Conservation (phyloP, 2,113 vertebrate genomes). For the Odocoileus virginianus region DNA sequence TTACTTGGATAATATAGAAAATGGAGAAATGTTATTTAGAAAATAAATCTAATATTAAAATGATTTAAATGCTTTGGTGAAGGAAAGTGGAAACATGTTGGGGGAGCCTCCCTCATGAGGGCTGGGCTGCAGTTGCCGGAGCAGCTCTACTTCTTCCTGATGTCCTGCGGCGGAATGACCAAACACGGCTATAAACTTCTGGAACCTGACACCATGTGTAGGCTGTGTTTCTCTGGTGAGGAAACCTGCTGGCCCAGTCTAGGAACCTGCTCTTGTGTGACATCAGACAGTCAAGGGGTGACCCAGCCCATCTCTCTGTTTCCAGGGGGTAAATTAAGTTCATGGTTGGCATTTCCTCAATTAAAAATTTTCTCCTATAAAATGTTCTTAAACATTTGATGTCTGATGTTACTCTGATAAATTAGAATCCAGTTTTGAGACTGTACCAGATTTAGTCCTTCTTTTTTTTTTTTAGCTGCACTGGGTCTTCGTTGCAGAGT, state of each 20-base stretch:
- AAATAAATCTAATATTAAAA: neutral
- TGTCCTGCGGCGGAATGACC: fast-evolving
- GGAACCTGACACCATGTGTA: too few relatives aligned
- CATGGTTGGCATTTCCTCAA: neutral
- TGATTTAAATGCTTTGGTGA: neutral
- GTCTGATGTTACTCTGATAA: neutral
- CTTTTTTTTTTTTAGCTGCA: neutral
- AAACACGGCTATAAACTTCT: fast-evolving
- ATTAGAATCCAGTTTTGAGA: neutral
- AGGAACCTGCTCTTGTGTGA: neutral
- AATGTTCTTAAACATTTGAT: neutral
- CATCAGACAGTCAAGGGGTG: neutral
- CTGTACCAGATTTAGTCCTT: neutral
- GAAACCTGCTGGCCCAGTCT: neutral
- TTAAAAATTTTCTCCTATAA: neutral
- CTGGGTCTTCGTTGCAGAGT: neutral
- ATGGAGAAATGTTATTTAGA: neutral
- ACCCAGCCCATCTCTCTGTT: neutral
- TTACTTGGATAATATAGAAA: neutral
- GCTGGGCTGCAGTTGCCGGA: neutral
- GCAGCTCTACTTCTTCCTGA: neutral
- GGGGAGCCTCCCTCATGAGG: neutral
- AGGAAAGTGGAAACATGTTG: neutral
- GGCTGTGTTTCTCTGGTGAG: neutral
- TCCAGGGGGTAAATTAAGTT: neutral